Evolutionary conservation across 2,797 vertebrate species (phyloP).

Genomic region (Phyllotis vaccarum): DNA sequence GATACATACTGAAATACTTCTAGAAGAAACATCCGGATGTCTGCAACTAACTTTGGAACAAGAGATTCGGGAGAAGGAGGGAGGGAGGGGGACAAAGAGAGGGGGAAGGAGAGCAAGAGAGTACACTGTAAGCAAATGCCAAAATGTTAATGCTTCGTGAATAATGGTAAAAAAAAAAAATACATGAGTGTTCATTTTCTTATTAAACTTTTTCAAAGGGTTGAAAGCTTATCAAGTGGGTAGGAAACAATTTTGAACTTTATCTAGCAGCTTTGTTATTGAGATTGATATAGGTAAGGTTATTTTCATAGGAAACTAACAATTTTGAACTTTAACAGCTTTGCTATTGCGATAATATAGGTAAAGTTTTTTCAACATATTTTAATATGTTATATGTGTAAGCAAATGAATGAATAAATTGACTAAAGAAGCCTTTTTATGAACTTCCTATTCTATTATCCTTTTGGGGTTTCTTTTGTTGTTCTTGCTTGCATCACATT

Average conservation of each 20-base stretch:
- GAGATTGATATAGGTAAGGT: too few species aligned
- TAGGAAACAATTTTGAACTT: background rate
- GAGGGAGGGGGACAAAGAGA: background rate
- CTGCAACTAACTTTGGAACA: conserved; percentile 50
- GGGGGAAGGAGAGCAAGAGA: background rate
- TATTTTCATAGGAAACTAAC: too few species aligned
- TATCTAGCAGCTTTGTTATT: too few species aligned
- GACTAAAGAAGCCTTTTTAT: background rate
- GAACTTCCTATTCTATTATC: background rate
- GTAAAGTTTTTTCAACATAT: conserved; percentile 53
- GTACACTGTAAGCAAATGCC: background rate
- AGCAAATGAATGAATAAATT: conserved; percentile 47
- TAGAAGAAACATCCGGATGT: background rate
- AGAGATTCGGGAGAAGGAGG: background rate
- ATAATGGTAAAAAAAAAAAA: conserved; percentile 61
- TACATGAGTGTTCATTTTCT: background rate
- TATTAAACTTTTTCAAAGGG: conserved; percentile 35
- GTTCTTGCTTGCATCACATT: background rate
- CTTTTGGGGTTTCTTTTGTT: background rate
- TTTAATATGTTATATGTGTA: conserved; percentile 40
- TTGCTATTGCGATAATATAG: background rate
- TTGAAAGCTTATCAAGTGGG: conserved; percentile 55
- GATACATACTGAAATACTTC: conserved; percentile 18
- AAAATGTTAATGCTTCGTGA: conserved; percentile 53
- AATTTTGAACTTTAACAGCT: background rate